Evolutionary conservation across 53 echinoderm and acorn worm genomes (phyloP).

Genomic region (Echinarachnius parma): DNA sequence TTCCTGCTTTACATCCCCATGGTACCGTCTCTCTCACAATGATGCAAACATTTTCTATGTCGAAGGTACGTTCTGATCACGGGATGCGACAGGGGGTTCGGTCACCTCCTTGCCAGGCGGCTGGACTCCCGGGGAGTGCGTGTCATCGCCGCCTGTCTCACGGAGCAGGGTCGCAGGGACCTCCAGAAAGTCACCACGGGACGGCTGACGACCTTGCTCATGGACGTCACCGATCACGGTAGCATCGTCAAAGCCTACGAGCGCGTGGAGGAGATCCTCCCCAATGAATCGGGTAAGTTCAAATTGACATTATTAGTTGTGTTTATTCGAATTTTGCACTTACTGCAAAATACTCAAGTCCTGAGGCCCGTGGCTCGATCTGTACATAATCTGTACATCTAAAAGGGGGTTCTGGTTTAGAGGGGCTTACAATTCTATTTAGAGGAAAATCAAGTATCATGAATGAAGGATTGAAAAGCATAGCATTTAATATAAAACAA

Average conservation of each 20-base stretch:
- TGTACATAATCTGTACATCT: too few species aligned
- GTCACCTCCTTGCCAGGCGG: conserved; percentile 54
- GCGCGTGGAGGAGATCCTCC: conserved; percentile 25
- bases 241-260: conserved; percentile 28
- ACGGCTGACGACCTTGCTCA: conserved; percentile 15
- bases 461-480: too few species aligned
- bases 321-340: too few species aligned
- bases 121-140: conserved; percentile 50
- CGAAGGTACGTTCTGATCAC: conserved; percentile 45
- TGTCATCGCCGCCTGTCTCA: conserved; percentile 65
- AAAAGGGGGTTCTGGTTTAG: too few species aligned
- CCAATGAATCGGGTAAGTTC: conserved; percentile 28
- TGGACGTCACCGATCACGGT: conserved; percentile 48
- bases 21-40: too few species aligned
- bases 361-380: too few species aligned
- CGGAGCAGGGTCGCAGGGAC: conserved; percentile 21
- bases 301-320: not conserved
- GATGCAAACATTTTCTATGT: too few species aligned
- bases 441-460: too few species aligned
- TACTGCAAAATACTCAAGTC: too few species aligned
- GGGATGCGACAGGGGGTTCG: conserved; percentile 74
- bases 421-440: too few species aligned
- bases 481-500: too few species aligned
- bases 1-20: too few species aligned
- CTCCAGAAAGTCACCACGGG: conserved; percentile 4